Evolutionary conservation across 1,140 invertebrate genomes (phyloP), one percentile per base, ranked within the genome.

Genomic region (Drosophila carrolli): DNA sequence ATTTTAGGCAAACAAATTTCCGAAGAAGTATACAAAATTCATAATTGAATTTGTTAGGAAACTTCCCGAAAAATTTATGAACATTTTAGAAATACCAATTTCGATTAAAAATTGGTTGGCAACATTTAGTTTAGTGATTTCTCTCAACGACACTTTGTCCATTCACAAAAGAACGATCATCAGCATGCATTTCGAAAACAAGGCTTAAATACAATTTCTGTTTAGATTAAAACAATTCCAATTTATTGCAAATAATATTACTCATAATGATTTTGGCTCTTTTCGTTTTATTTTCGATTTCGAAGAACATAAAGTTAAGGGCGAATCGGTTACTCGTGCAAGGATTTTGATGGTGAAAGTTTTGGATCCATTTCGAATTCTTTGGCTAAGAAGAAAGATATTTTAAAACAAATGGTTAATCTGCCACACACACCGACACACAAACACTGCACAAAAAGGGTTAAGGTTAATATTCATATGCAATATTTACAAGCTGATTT

Each of bases 271-370:
- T 2, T 40, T 56, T 71, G 44, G 11, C 32, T 27, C 35, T 56
- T 57, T 66, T 37, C 13, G 44, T 47, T 38, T 35, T 54, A 19
- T 62, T 51, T 71, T 72, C 27, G 27, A 37, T 71, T 60, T 43
- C 13, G 40, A 44, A 47, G 32, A 79, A 78, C 40, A 56, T 66
- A 89, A 89, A 83, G 78, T 78, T 80, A 85, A 91, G 91, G 91
- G 91, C 91, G 78, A 84, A 92, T 84, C 83, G 89, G 78, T 81
- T 74, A 92, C 91, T 92, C 91, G 91, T 92, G 91, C 91, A 92
- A 92, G 91, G 91, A 92, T 91, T 81, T 82, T 73, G 48, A 53
- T 81, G 59, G 27, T 41, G 27, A 11, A 51, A 35, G 44, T 13
- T 62, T 41, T 40, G 44, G 47, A 63, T 83, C 81, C 57, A 13